Evolutionary conservation across 2,113 vertebrate genomes (phyloP), one percentile per base, ranked within the genome.

Genomic region (Albula glossodonta): DNA sequence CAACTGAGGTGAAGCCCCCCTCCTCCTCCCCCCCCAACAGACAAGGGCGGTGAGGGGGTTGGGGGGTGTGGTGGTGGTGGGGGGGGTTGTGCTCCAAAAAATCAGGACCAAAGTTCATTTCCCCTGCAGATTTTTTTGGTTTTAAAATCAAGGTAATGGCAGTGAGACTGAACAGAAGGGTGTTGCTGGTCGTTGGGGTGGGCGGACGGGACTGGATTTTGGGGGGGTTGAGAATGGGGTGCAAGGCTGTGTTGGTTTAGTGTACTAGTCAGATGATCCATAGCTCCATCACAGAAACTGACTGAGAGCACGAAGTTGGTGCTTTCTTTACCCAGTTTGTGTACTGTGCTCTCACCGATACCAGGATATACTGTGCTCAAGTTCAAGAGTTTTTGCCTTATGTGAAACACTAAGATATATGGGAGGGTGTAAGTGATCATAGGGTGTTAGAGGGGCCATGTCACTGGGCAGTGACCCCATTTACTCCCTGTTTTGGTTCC

Each of bases 61-160:
- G 17, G 74, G 50, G 8, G 78, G 25, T 60, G 82, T 31, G 31
- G 48, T 52, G 31, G 31, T 41, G 31, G 31, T 41, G 31, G 22
- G 53, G 86, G 57, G 53, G 78, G 22, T 63, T 19, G 8, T 56
- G 82, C 60, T 66, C 81, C 82, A 70, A 48, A 83, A 86, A 85
- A 88, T 83, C 81, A 82, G 51, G 81, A 82, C 53, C 49, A 87
- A 84, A 84, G 82, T 87, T 87, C 79, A 84, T 31, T 25, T 81
- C 80, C 84, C 41, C 57, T 81, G 53, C 48, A 80, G 56, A 81
- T 81, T 53, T 85, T 85, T 85, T 80, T 4, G 41, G 50, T 49
- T 79, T 50, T 79, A 78, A 53, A 81, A 52, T 25, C 52, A 85
- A 85, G 84, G 78, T 80, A 41, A 53, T 85, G 78, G 57, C 84